phyloP scores from a whole-genome alignment of 2,113 vertebrate genomes.

The Eulacestoma nigropectus region DNA sequence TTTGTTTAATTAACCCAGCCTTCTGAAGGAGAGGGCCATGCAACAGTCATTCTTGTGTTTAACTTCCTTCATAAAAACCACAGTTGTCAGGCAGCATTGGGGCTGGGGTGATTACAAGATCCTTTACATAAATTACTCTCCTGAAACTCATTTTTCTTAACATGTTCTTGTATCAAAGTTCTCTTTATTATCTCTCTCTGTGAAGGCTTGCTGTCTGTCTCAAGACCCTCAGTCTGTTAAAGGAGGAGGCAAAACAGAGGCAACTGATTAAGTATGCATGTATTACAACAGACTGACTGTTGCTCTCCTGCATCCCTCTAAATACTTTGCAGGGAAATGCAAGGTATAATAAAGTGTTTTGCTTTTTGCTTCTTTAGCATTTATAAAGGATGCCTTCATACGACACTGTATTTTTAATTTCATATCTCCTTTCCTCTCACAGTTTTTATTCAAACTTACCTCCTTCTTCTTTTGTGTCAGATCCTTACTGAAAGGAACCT shows the following conservation, averaged over 20 bases:
- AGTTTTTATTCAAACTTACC: neutral
- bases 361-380: neutral
- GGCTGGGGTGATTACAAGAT: neutral
- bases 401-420: neutral
- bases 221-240: neutral
- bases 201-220: neutral
- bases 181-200: neutral
- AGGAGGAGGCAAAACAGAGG: neutral
- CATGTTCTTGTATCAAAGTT: neutral
- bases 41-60: neutral
- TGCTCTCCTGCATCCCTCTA: neutral
- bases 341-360: neutral
- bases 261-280: neutral
- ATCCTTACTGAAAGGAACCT: neutral
- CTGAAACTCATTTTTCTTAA: slow-evolving; percentile 23
- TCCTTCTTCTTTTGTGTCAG: neutral
- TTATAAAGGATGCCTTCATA: neutral
- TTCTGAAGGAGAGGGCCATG: neutral
- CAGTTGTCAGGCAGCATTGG: neutral
- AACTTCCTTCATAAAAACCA: neutral
- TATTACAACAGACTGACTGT: neutral
- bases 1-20: slow-evolving; percentile 18
- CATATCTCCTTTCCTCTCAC: neutral
- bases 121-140: slow-evolving; percentile 6
- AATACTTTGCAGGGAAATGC: neutral